Evolutionary conservation across 2,797 vertebrate species (phyloP).

Genomic region (Numenius phaeopus): DNA sequence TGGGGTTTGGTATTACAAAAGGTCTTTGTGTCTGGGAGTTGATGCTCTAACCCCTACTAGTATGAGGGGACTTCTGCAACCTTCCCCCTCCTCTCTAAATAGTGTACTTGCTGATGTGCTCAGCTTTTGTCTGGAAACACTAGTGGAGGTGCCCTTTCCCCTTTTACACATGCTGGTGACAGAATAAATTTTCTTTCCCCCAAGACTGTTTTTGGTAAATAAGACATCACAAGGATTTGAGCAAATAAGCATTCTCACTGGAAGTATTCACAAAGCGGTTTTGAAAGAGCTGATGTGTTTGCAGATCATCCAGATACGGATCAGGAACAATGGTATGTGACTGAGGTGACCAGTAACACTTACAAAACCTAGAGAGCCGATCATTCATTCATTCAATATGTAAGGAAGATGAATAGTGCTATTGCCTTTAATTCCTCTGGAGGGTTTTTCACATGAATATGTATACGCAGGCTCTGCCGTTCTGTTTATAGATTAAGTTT

Average conservation of each 20-base stretch:
- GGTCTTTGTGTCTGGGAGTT: background rate
- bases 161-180: background rate
- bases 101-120: background rate
- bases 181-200: background rate
- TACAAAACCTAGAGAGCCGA: background rate
- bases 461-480: constrained; percentile 18
- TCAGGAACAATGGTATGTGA: background rate
- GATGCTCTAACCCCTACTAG: background rate
- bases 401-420: constrained; percentile 29
- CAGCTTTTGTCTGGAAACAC: background rate
- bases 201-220: background rate
- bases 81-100: too few species aligned
- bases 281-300: background rate
- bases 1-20: constrained; percentile 38
- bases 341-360: background rate
- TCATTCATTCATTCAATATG: background rate
- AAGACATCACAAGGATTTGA: background rate
- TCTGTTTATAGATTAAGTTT: constrained; percentile 34
- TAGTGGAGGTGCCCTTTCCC: background rate
- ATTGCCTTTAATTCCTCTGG: constrained; percentile 45
- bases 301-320: background rate
- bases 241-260: background rate
- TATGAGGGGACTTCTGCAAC: background rate
- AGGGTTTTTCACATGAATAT: constrained; percentile 42
- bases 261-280: background rate